These are phyloP conservation scores for Isoperla grammatica DNA, from an alignment of 2,888 invertebrate genomes.

Conservation along the genomic window DNA sequence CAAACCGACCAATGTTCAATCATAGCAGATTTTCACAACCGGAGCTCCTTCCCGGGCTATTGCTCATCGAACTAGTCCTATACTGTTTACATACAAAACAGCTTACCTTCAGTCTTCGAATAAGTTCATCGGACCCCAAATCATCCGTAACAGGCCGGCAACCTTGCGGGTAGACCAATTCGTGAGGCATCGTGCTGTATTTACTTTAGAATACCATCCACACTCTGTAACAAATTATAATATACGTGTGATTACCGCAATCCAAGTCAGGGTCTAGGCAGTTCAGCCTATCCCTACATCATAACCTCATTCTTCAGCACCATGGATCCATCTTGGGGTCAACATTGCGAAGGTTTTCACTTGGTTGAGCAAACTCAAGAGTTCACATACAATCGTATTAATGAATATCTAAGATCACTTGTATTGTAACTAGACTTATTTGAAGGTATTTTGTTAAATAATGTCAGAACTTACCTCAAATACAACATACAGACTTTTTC, in stretches of 20 bases:
- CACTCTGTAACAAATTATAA: constrained; percentile 21
- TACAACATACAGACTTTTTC: constrained; percentile 5
- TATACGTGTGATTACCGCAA: background rate
- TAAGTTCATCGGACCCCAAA: constrained; percentile 91
- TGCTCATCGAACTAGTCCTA: too few relatives aligned
- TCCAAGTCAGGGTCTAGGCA: background rate
- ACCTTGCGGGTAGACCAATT: constrained; percentile 90
- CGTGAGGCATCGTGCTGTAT: constrained; percentile 39
- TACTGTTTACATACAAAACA: background rate
- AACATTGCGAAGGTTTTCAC: too few relatives aligned
- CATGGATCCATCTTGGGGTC: too few relatives aligned
- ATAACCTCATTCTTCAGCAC: background rate
- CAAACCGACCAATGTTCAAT: too few relatives aligned
- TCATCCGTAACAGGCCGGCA: constrained; percentile 94
- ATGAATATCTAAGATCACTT: too few relatives aligned
- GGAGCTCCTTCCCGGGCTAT: too few relatives aligned
- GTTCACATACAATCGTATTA: too few relatives aligned
- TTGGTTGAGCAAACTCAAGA: too few relatives aligned
- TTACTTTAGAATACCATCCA: constrained; percentile 27
- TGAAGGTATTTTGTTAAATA: background rate
- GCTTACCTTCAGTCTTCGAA: constrained; percentile 82
- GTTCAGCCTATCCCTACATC: background rate
- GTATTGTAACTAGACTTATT: too few relatives aligned
- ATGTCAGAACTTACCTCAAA: constrained; percentile 4
- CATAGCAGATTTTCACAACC: too few relatives aligned